These are phyloP conservation scores for Pavo muticus DNA, from an alignment of 2,113 vertebrate genomes.

Conservation along the genomic window DNA sequence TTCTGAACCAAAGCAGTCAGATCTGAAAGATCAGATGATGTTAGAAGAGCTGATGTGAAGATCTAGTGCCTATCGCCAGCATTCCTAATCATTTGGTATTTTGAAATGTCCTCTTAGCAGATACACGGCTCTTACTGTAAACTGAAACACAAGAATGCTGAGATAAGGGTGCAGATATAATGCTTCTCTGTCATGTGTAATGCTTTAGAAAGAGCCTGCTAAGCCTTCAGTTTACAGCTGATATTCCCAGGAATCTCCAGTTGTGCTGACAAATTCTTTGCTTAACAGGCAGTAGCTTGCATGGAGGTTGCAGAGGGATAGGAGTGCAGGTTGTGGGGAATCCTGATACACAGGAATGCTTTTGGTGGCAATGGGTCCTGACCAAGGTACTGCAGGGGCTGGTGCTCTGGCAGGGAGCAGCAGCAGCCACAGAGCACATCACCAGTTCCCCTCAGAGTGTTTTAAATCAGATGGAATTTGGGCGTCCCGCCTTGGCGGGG, in stretches of 20 bases:
- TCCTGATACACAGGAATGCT: rapidly evolving
- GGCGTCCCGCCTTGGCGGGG: not conserved
- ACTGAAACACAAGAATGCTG: not conserved
- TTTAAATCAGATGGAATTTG: not conserved
- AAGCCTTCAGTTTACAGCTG: not conserved
- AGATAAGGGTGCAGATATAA: not conserved
- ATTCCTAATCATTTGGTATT: not conserved
- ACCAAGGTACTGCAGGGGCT: not conserved
- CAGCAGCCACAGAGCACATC: not conserved
- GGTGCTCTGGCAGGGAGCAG: not conserved
- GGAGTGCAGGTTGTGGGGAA: not conserved
- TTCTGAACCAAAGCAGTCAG: not conserved
- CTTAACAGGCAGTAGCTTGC: not conserved
- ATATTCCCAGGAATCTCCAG: slow-evolving; percentile 30
- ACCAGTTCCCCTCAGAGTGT: not conserved
- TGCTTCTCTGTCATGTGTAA: not conserved
- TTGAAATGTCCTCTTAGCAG: not conserved
- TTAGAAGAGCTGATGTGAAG: not conserved
- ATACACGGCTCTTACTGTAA: not conserved
- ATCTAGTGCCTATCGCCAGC: not conserved
- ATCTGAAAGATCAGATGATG: not conserved
- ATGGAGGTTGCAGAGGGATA: not conserved
- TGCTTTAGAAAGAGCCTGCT: not conserved
- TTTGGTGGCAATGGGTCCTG: not conserved
- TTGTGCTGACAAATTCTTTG: not conserved